Evolutionary conservation across 2,888 invertebrate genomes (phyloP).

Genomic region (Limnephilus marmoratus): DNA sequence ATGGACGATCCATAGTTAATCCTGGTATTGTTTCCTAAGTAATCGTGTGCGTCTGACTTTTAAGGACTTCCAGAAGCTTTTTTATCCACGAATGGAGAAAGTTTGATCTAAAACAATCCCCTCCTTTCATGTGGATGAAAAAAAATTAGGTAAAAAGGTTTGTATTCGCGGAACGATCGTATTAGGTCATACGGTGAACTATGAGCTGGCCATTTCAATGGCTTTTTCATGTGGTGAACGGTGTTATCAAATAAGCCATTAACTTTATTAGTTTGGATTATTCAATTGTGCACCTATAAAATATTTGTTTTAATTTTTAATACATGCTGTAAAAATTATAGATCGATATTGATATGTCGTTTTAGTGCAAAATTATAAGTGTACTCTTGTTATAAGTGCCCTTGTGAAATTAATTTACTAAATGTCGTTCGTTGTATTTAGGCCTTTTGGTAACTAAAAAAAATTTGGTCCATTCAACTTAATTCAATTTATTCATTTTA

Average conservation of each 20-base stretch:
- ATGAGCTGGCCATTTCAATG: neutral
- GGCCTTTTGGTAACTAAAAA: no score
- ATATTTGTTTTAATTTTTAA: neutral
- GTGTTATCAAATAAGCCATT: neutral
- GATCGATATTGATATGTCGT: no score
- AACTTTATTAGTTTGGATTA: neutral
- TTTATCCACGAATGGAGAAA: neutral
- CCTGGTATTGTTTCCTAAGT: no score
- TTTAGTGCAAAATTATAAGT: no score
- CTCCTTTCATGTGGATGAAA: neutral
- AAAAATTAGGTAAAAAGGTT: neutral
- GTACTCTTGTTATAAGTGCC: no score
- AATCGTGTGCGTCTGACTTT: neutral
- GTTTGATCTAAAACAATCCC: neutral
- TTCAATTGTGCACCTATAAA: neutral
- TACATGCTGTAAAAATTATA: no score
- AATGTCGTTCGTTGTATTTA: no score
- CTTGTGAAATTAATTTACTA: no score
- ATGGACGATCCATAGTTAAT: no score
- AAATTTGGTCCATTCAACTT: no score
- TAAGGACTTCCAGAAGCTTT: neutral
- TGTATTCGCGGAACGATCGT: neutral
- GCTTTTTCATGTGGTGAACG: neutral
- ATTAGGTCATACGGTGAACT: neutral
- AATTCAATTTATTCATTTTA: no score